phyloP scores from a whole-genome alignment of 2,888 invertebrate species.

The Lasioglossum zephyrum region DNA sequence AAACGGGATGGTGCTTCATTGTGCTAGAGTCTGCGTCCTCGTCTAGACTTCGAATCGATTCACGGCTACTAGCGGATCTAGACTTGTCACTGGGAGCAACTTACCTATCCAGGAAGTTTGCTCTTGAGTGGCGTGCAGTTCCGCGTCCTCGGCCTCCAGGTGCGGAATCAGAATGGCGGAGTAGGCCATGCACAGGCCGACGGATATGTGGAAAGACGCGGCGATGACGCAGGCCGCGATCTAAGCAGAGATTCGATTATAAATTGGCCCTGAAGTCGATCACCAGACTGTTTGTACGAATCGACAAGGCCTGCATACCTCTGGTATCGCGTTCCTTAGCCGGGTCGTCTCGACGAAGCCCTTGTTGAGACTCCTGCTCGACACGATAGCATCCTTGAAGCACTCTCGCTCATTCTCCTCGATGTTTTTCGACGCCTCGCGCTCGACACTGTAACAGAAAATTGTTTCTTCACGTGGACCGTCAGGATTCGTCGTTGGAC shows the following conservation, averaged over 20 bases:
- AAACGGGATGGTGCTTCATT: background rate
- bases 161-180: constrained; percentile 87
- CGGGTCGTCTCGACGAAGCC: constrained; percentile 77
- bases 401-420: constrained; percentile 82
- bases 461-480: background rate
- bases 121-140: constrained; percentile 78
- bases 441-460: constrained; percentile 77
- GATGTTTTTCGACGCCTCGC: constrained; percentile 82
- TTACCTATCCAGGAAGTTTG: constrained; percentile 86
- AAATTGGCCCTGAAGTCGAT: background rate
- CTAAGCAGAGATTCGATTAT: constrained; percentile 75
- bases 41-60: background rate
- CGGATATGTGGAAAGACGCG: constrained; percentile 87
- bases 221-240: constrained; percentile 86
- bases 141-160: constrained; percentile 80
- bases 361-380: constrained; percentile 81
- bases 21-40: background rate
- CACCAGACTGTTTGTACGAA: background rate
- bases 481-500: background rate
- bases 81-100: background rate
- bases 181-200: constrained; percentile 87
- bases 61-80: background rate
- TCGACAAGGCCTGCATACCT: constrained; percentile 65
- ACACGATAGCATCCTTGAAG: constrained; percentile 82
- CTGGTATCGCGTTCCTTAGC: constrained; percentile 77